These are phyloP conservation scores for Leptinotarsa defecta DNA, from an alignment of 1,140 invertebrate species.

Conservation along the genomic window DNA sequence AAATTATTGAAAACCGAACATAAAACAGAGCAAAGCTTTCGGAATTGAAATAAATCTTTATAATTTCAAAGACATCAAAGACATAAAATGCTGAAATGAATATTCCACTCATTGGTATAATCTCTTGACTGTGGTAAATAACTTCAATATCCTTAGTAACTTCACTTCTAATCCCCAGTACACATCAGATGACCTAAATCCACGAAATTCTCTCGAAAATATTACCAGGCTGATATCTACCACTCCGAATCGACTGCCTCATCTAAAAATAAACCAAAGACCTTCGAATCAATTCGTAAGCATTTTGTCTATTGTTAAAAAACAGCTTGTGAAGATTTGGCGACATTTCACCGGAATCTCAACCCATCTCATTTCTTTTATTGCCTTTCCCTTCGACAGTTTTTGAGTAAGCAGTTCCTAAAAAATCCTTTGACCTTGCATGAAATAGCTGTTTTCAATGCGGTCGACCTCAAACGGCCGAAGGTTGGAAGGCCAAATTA, in stretches of 20 bases:
- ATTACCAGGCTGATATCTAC: not conserved
- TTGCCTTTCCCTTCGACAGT: constrained; percentile 32
- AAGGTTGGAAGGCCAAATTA: constrained; percentile 43
- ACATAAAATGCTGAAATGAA: too few species aligned
- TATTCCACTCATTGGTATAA: too few species aligned
- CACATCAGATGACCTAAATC: constrained; percentile 2
- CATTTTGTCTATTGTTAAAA: constrained; percentile 33
- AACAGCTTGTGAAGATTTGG: constrained; percentile 18
- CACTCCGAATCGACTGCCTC: constrained; percentile 7
- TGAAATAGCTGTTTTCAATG: constrained; percentile 6
- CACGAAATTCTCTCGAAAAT: not conserved
- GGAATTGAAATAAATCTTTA: too few species aligned
- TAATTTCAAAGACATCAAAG: too few species aligned
- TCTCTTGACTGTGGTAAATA: too few species aligned
- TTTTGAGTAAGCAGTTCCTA: constrained; percentile 30
- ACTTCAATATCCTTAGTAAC: not conserved
- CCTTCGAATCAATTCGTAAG: constrained; percentile 21
- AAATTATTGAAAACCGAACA: too few species aligned
- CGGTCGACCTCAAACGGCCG: constrained; percentile 44
- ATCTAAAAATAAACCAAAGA: constrained; percentile 18
- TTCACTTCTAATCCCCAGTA: not conserved
- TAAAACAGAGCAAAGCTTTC: too few species aligned
- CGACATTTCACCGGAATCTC: constrained; percentile 11
- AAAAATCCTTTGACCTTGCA: constrained; percentile 31
- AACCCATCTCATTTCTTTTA: constrained; percentile 34